Evolutionary conservation across 2,888 invertebrate species (phyloP), one percentile per base, ranked within the genome.

Genomic region (Leptura quadrifasciata): DNA sequence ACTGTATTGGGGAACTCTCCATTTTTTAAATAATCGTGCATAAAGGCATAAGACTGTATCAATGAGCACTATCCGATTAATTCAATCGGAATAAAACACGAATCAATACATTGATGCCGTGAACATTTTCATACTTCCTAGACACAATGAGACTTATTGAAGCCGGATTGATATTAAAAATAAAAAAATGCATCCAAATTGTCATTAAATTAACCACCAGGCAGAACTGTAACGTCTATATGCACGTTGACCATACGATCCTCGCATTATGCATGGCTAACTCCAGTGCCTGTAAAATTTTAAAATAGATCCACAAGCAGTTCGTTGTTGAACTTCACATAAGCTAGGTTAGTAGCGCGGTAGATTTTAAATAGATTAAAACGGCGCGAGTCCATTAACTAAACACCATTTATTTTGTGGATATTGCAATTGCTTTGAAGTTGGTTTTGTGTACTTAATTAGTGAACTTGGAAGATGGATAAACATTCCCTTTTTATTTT

Each of bases 261-360:
- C 73, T 72, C 69, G 78, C 76, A 77, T 71, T 77, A 82, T 80
- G 83, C 81, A 81, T 77, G 79, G 81, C 79, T 83, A 76, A 80
- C 77, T 79, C 78, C 78, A 72, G 79, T 80, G 82, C 82, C 82
- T 80, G 77, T 79, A 78, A 79, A 80, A 79, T 75, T 83, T 82
- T 82, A 82, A 84, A 84, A 84, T 83, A 84, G 83, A 81, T 73
- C 75, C 79, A 61, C 67, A 76, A 70, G 72, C 81, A 82, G 83
- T 83, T 80, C 77, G 77, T 74, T 72, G 80, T 80, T 78, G 81
- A 82, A 82, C 81, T 82, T 81, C 79, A 79, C 73, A 68, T 75
- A 65, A 76, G 81, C 69, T 78, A 76, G 78, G 79, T 80, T 80
- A 80, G 77, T 76, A 75, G 78, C 75, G 77, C 78, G 79, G 71